Conservation (phyloP, 2,888 invertebrate genomes). For the Amorpha juglandis region DNA sequence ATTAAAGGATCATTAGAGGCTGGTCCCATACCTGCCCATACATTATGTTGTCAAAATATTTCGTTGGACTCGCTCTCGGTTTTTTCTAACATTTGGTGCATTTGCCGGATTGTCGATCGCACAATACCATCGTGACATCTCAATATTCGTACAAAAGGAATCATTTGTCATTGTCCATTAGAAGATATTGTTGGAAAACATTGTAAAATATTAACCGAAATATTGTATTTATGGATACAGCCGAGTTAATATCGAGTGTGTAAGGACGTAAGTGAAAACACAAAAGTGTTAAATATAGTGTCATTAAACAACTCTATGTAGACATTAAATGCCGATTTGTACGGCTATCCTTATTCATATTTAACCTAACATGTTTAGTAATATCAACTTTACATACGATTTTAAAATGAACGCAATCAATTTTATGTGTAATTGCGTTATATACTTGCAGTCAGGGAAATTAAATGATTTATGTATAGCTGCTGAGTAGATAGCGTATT, state of each 20-base stretch:
- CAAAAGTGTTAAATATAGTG: neutral
- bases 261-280: neutral
- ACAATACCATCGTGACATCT: conserved; percentile 75
- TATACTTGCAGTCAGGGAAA: no score
- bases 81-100: conserved; percentile 69
- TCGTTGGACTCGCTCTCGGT: conserved; percentile 57
- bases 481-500: no score
- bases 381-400: no score
- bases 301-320: neutral
- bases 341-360: no score
- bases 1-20: conserved; percentile 76
- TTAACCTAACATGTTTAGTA: no score
- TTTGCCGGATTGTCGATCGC: conserved; percentile 69
- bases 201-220: conserved; percentile 59
- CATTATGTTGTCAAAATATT: conserved; percentile 84
- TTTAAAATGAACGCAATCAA: no score
- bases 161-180: conserved; percentile 84
- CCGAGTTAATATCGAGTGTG: no score
- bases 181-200: conserved; percentile 74
- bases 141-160: conserved; percentile 75
- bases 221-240: conserved; percentile 28
- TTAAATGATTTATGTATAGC: no score
- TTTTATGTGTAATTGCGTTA: no score
- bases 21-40: conserved; percentile 66
- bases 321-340: neutral